Conservation (phyloP, 2,113 vertebrate species). For the Gallinago media region DNA sequence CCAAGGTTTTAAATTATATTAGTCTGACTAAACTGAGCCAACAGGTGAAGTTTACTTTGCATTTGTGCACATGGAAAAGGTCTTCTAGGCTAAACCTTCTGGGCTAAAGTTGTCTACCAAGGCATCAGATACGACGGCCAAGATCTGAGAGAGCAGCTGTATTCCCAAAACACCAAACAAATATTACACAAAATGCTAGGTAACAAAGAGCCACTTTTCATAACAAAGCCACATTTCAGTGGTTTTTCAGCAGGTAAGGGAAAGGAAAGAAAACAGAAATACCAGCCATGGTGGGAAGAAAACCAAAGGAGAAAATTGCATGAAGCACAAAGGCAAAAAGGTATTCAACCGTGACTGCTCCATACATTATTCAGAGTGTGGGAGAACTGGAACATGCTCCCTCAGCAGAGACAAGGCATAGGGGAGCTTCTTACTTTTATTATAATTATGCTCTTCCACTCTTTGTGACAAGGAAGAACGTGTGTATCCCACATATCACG, state of each 20-base stretch:
- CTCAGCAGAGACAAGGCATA: not conserved
- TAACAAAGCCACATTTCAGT: not conserved
- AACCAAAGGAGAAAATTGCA: not conserved
- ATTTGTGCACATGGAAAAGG: rapidly evolving
- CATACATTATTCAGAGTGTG: not conserved
- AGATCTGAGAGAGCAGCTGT: rapidly evolving
- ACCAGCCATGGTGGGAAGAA: rapidly evolving
- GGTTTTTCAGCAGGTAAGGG: not conserved
- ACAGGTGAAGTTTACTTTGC: not conserved
- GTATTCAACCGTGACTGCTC: rapidly evolving
- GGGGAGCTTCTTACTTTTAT: not conserved
- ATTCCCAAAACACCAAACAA: not conserved
- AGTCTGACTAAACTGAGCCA: not conserved
- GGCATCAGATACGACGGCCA: not conserved
- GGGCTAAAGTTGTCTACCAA: not conserved
- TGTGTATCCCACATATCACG: rapidly evolving
- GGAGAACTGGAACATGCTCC: not conserved
- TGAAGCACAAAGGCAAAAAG: not conserved
- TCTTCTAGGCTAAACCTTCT: not conserved
- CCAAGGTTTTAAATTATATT: not conserved
- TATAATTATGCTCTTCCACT: not conserved
- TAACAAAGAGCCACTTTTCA: not conserved
- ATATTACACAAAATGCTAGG: too few species aligned
- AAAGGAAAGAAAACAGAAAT: not conserved
- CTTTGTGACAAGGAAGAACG: rapidly evolving